These are phyloP conservation scores for Ostrea denselamellosa DNA, from an alignment of 1,140 invertebrate genomes.

Conservation along the genomic window DNA sequence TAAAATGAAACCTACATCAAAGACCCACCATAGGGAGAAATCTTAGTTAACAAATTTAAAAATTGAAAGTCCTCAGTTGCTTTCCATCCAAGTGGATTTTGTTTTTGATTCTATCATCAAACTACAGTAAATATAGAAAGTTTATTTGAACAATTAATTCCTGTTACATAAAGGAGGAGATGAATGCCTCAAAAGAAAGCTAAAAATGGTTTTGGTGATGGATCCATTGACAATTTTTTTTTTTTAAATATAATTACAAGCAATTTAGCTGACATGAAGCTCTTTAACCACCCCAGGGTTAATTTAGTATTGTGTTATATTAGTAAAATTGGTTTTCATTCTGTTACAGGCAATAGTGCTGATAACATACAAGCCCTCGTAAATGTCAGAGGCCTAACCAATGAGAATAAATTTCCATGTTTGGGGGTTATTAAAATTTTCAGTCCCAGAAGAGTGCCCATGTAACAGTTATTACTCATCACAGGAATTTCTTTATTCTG, in stretches of 20 bases:
- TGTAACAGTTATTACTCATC: constrained; percentile 40
- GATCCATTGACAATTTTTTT: neutral
- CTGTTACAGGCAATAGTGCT: neutral
- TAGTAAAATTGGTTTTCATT: constrained; percentile 35
- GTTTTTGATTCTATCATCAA: neutral
- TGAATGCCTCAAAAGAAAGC: neutral
- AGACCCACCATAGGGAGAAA: neutral
- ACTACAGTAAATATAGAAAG: neutral
- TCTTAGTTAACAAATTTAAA: no score
- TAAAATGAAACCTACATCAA: neutral
- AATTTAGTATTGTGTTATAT: constrained; percentile 37
- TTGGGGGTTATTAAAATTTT: constrained; percentile 44
- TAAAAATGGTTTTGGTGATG: neutral
- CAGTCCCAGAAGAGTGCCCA: neutral
- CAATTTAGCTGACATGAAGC: neutral
- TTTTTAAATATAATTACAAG: neutral
- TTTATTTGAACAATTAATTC: neutral
- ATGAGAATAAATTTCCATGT: constrained; percentile 42
- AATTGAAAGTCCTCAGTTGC: no score
- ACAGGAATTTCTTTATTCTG: constrained; percentile 42
- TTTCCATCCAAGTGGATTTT: no score
- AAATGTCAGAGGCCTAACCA: constrained; percentile 18
- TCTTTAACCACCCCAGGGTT: neutral
- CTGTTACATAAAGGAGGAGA: neutral
- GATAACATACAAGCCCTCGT: constrained; percentile 33